A percentile compares a stretch with the other conserved stretches of the same genome.
phyloP scores from a whole-genome alignment of 2,888 invertebrate genomes.

The Crematogaster levior region DNA sequence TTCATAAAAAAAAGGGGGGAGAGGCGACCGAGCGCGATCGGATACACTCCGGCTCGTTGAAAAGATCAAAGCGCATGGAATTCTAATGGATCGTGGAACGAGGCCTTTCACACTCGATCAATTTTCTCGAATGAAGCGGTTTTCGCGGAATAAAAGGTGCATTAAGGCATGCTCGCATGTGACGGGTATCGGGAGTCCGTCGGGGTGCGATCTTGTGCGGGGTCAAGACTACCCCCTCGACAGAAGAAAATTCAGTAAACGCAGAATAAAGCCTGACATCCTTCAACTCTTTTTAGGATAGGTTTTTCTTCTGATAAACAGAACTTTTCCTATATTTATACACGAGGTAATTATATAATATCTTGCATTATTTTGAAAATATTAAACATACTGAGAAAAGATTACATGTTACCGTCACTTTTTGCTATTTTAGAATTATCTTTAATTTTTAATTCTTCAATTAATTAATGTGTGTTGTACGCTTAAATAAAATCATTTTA shows the following conservation, averaged over 20 bases:
- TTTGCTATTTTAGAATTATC: not conserved
- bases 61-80: slow-evolving; percentile 75
- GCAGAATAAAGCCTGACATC: slow-evolving; percentile 17
- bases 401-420: not conserved
- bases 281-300: not conserved
- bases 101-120: slow-evolving; percentile 81
- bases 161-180: slow-evolving; percentile 77
- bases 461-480: not conserved
- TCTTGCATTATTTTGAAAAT: not conserved
- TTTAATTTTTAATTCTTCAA: not conserved
- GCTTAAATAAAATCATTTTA: not conserved
- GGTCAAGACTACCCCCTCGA: slow-evolving; percentile 56
- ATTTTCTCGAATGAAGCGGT: slow-evolving; percentile 80
- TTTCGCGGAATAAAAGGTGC: slow-evolving; percentile 82
- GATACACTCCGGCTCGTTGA: slow-evolving; percentile 72
- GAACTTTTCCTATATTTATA: not conserved
- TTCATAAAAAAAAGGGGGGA: not conserved
- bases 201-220: slow-evolving; percentile 44
- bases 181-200: slow-evolving; percentile 64
- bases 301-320: not conserved
- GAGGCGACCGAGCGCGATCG: slow-evolving; percentile 61
- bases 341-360: not conserved
- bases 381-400: not conserved
- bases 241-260: slow-evolving; percentile 55
- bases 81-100: slow-evolving; percentile 74